Evolutionary conservation across 2,113 vertebrate species (phyloP), one percentile per base, ranked within the genome.

Genomic region (Tympanuchus pallidicinctus): DNA sequence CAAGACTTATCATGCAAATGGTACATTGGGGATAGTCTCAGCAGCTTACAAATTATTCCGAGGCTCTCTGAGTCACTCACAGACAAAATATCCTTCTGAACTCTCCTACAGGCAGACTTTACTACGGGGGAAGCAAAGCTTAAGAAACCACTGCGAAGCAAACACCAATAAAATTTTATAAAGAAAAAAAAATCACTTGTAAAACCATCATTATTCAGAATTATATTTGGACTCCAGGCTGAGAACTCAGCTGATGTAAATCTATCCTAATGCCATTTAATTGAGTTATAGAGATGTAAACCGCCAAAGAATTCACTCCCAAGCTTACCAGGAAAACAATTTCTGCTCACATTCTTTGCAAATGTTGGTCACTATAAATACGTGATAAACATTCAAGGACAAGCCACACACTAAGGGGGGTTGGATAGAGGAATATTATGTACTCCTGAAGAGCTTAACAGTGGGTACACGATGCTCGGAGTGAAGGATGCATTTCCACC

Each of bases 261-360:
- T 67, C 88, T 91, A 93, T 74, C 96, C 82, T 94, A 95, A 96
- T 89, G 66, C 80, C 72, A 83, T 81, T 94, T 95, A 96, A 92
- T 95, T 91, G 88, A 95, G 85, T 91, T 94, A 83, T 30, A 83
- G 16, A 77, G 79, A 96, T 61, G 88, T 30, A 94, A 96, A 91
- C 65, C 6, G 0, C 82, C 75, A 47, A 91, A 82, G 88, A 93
- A 88, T 91, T 85, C 3, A 4, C 64, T 91, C 82, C 65, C 1
- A 25, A 92, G 91, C 79, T 85, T 85, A 83, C 82, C 76, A 72
- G 91, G 89, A 72, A 92, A 94, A 74, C 56, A 89, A 83, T 43
- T 85, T 47, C 65, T 28, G 59, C 60, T 82, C 67, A 10, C 42
- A 82, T 82, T 85, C 84, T 42, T 88, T 82, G 80, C 57, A 74